phyloP scores from a whole-genome alignment of 2,797 vertebrate species.

The Danio tinwini region DNA sequence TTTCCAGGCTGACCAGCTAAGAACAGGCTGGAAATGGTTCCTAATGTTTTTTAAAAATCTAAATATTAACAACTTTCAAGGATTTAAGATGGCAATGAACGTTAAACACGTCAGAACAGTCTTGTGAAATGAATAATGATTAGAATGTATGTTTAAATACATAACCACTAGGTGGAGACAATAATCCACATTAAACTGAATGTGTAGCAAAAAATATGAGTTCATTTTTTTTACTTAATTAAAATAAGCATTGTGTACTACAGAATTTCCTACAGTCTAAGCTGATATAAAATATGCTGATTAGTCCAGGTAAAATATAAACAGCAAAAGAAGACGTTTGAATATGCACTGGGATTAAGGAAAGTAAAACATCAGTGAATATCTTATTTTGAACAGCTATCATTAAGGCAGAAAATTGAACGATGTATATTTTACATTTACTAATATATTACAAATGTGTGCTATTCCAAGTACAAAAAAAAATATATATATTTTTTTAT shows the following conservation, averaged over 20 bases:
- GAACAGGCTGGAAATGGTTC: too few species aligned
- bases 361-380: background rate
- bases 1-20: too few species aligned
- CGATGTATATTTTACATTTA: background rate
- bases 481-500: background rate
- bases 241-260: background rate
- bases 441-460: background rate
- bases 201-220: background rate
- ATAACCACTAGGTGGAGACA: conserved; percentile 15
- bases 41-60: too few species aligned
- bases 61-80: too few species aligned
- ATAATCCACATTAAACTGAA: background rate
- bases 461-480: background rate
- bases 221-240: too few species aligned
- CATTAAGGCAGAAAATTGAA: background rate
- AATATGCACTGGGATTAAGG: background rate
- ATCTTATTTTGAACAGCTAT: background rate
- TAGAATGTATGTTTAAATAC: background rate
- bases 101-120: too few species aligned
- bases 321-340: background rate
- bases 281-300: background rate
- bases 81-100: too few species aligned
- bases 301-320: background rate
- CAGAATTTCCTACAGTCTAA: background rate
- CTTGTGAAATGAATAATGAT: background rate